These are phyloP conservation scores for Tipula confusa DNA, from an alignment of 2,888 invertebrate species.

Conservation along the genomic window DNA sequence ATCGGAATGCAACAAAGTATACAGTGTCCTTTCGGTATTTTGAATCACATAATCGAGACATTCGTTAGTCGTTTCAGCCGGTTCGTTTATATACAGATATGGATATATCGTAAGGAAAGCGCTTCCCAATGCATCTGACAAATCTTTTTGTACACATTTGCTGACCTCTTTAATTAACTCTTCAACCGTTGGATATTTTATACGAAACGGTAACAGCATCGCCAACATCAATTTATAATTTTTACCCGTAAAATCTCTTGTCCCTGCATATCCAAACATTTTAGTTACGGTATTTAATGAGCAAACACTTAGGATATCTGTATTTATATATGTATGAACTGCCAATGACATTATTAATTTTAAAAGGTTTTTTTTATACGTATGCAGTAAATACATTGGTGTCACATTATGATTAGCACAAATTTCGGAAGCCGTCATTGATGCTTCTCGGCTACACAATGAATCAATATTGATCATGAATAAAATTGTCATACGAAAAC, in stretches of 20 bases:
- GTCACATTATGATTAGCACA: conserved; percentile 43
- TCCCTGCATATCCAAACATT: conserved; percentile 64
- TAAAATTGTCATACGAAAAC: conserved; percentile 46
- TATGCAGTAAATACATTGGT: conserved; percentile 46
- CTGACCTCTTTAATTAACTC: conserved; percentile 63
- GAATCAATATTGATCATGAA: conserved; percentile 44
- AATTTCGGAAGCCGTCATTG: conserved; percentile 44
- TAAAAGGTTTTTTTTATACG: conserved; percentile 47
- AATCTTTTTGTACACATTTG: conserved; percentile 55
- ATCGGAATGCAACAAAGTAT: conserved; percentile 60
- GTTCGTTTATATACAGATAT: conserved; percentile 62
- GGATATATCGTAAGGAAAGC: conserved; percentile 69
- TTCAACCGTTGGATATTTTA: conserved; percentile 46
- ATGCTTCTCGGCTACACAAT: conserved; percentile 44
- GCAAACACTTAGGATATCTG: conserved; percentile 43
- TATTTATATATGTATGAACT: conserved; percentile 41
- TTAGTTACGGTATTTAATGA: conserved; percentile 52
- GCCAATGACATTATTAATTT: conserved; percentile 43
- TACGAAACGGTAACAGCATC: conserved; percentile 58
- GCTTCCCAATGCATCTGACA: conserved; percentile 58
- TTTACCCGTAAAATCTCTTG: conserved; percentile 64
- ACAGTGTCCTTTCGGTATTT: conserved; percentile 55
- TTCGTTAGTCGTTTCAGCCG: conserved; percentile 55
- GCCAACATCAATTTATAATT: conserved; percentile 66
- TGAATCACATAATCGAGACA: conserved; percentile 61